Conservation (phyloP, 2,113 vertebrate genomes). For the Ciconia stormi region DNA sequence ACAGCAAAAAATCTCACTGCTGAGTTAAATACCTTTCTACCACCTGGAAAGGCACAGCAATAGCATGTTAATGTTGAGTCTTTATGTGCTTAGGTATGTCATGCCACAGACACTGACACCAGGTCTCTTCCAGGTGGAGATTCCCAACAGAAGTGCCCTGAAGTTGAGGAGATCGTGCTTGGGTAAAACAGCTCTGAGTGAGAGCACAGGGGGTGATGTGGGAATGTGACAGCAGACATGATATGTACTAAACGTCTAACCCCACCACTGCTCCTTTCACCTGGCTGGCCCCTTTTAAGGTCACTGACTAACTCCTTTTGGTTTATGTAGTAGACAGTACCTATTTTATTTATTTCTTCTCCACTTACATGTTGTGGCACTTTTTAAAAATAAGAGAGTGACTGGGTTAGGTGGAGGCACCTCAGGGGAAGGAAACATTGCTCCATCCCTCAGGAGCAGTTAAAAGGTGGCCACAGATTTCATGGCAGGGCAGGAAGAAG, state of each 20-base stretch:
- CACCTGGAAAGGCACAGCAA: neutral
- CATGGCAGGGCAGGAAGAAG: neutral
- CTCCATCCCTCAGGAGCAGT: neutral
- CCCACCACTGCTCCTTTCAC: neutral
- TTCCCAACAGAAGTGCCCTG: neutral
- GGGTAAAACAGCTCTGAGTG: neutral
- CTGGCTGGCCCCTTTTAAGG: neutral
- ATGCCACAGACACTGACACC: neutral
- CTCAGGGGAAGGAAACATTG: accelerated
- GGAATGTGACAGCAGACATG: neutral
- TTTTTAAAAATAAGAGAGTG: neutral
- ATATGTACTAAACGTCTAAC: neutral
- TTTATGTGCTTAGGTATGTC: neutral
- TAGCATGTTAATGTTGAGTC: neutral
- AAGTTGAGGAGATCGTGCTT: neutral
- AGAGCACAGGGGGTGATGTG: neutral
- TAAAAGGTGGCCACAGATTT: neutral
- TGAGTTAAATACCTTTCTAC: neutral
- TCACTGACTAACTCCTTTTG: neutral
- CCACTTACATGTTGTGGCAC: no score
- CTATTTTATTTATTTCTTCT: neutral
- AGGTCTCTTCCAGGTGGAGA: neutral
- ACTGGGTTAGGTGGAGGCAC: neutral
- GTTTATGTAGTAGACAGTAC: neutral
- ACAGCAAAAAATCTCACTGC: neutral